Percentiles rank a stretch among this genome's conserved stretches.
phyloP scores from a whole-genome alignment of 2,113 vertebrate species.

The Piaya cayana region DNA sequence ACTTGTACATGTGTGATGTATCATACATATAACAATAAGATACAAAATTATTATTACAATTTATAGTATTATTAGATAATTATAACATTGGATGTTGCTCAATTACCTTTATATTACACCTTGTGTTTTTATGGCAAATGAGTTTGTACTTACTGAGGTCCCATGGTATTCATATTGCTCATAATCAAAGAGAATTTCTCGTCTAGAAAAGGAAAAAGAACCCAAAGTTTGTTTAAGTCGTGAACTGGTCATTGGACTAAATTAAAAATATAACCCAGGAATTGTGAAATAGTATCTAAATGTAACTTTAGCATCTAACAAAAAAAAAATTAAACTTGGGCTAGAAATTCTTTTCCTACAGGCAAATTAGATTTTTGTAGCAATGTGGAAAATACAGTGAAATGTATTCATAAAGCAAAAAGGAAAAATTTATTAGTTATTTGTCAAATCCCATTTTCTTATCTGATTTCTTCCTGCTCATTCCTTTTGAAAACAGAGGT shows the following conservation, averaged over 20 bases:
- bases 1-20: not conserved
- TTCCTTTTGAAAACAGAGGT: not conserved
- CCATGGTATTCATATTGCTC: conserved; percentile 97
- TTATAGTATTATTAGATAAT: not conserved
- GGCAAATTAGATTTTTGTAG: not conserved
- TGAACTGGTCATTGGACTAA: not conserved
- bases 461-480: not conserved
- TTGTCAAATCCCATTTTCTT: not conserved
- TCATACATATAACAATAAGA: not conserved
- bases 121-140: not conserved
- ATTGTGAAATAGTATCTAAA: not conserved
- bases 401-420: not conserved
- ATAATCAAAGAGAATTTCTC: conserved; percentile 96
- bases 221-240: not conserved
- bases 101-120: not conserved
- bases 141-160: conserved; percentile 87
- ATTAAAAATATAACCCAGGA: not conserved
- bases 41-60: not conserved
- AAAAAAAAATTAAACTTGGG: not conserved
- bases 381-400: not conserved
- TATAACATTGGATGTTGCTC: not conserved
- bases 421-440: not conserved
- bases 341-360: not conserved
- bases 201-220: conserved; percentile 73
- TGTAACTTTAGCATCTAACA: not conserved